Evolutionary conservation across 1,140 invertebrate genomes (phyloP).

Genomic region (Harpegnathos saltator): DNA sequence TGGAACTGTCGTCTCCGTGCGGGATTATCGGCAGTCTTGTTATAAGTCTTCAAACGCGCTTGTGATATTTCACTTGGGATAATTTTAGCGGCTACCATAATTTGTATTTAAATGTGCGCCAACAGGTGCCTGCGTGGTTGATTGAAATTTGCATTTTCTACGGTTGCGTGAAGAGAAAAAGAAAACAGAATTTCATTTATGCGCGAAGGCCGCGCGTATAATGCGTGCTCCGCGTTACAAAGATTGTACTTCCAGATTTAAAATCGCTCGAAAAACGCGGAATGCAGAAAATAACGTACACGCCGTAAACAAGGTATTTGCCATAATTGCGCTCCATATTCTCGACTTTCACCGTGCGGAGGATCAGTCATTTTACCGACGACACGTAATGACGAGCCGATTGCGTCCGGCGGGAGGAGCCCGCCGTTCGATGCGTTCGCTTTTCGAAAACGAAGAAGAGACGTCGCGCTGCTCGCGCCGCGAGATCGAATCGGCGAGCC

Average conservation of each 20-base stretch:
- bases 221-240: too few relatives aligned
- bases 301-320: conserved; percentile 40
- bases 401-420: not conserved
- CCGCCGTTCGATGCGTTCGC: not conserved
- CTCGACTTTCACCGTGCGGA: conserved; percentile 42
- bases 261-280: conserved; percentile 2
- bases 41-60: too few relatives aligned
- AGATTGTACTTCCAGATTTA: conserved; percentile 4
- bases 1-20: too few relatives aligned
- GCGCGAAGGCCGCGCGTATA: too few relatives aligned
- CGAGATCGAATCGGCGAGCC: not conserved
- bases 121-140: too few relatives aligned
- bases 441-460: not conserved
- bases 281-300: conserved; percentile 41
- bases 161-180: too few relatives aligned
- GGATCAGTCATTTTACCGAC: conserved; percentile 47
- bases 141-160: too few relatives aligned
- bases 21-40: too few relatives aligned
- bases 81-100: too few relatives aligned
- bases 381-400: conserved; percentile 41
- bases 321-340: conserved; percentile 56
- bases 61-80: too few relatives aligned
- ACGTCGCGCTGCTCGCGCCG: not conserved
- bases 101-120: too few relatives aligned
- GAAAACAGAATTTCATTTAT: too few relatives aligned